Percentiles rank a stretch among this genome's conserved stretches.
Evolutionary conservation across 2,888 invertebrate genomes (phyloP).

Genomic region (Cerastoderma edule): DNA sequence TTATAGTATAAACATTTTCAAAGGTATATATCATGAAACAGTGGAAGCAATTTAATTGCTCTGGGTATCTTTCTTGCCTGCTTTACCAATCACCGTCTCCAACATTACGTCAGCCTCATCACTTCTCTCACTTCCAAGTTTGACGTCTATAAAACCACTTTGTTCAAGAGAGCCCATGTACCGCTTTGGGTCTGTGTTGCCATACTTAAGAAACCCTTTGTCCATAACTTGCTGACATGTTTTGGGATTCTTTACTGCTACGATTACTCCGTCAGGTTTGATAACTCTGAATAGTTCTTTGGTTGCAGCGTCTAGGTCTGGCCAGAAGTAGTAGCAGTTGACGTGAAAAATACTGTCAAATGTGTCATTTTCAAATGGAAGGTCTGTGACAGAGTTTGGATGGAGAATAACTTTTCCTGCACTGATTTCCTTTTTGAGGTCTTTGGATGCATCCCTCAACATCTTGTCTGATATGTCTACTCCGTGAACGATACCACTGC

Average conservation of each 20-base stretch:
- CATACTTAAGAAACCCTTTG: conserved; percentile 63
- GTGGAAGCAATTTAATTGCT: no score
- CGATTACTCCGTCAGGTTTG: conserved; percentile 72
- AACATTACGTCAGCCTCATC: no score
- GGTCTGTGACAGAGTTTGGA: conserved; percentile 59
- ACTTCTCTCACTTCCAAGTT: conserved; percentile 38
- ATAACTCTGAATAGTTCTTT: conserved; percentile 76
- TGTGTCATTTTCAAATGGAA: conserved; percentile 67
- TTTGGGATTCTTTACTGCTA: conserved; percentile 66
- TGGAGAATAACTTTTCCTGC: conserved; percentile 68
- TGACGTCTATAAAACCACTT: conserved; percentile 72
- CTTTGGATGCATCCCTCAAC: conserved; percentile 59
- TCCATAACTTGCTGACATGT: conserved; percentile 35
- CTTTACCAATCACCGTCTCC: no score
- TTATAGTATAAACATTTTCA: no score
- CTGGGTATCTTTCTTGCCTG: no score
- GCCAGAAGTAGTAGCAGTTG: conserved; percentile 81
- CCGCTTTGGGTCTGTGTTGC: conserved; percentile 64
- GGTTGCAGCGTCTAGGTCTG: conserved; percentile 59
- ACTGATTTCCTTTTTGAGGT: conserved; percentile 53
- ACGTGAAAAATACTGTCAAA: conserved; percentile 78
- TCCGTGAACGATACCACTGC: conserved; percentile 73
- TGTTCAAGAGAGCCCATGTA: conserved; percentile 73
- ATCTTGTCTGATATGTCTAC: conserved; percentile 75
- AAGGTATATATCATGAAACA: no score